Percentiles rank a stretch among this genome's conserved stretches.
Conservation (phyloP, 2,797 vertebrate genomes). For the Alectoris magna region DNA sequence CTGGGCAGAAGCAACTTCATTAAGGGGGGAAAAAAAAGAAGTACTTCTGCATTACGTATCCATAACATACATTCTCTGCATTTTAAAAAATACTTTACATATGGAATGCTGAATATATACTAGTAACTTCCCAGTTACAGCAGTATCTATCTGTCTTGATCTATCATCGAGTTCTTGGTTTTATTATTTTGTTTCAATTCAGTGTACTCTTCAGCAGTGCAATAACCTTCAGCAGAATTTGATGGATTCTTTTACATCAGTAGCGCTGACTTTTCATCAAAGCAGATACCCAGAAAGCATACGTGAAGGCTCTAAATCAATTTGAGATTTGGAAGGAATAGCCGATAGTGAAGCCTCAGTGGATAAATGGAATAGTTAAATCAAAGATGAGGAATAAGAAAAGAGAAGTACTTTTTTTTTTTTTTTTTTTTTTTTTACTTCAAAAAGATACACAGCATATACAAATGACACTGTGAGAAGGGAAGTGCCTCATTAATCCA, state of each 20-base stretch:
- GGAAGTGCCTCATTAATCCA: slow-evolving; percentile 35
- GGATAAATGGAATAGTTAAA: not conserved
- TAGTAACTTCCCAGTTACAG: not conserved
- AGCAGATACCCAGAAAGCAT: not conserved
- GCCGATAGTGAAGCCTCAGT: not conserved
- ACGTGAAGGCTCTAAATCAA: not conserved
- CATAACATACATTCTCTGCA: not conserved
- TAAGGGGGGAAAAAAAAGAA: not conserved
- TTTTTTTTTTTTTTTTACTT: not conserved
- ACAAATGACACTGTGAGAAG: slow-evolving; percentile 9
- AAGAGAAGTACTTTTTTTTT: not conserved
- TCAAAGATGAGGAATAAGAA: not conserved
- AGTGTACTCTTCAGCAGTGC: not conserved
- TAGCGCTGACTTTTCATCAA: not conserved
- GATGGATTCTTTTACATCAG: not conserved
- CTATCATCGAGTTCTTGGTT: not conserved
- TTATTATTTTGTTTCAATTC: not conserved
- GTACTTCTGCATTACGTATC: not conserved
- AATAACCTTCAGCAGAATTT: not conserved
- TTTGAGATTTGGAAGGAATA: not conserved
- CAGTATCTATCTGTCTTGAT: not conserved
- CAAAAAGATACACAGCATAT: not conserved
- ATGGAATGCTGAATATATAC: not conserved
- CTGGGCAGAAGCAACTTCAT: slow-evolving; percentile 44
- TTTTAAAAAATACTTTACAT: not conserved